Evolutionary conservation across 2,797 vertebrate species (phyloP).

Genomic region (Sphenopsis melanotis): DNA sequence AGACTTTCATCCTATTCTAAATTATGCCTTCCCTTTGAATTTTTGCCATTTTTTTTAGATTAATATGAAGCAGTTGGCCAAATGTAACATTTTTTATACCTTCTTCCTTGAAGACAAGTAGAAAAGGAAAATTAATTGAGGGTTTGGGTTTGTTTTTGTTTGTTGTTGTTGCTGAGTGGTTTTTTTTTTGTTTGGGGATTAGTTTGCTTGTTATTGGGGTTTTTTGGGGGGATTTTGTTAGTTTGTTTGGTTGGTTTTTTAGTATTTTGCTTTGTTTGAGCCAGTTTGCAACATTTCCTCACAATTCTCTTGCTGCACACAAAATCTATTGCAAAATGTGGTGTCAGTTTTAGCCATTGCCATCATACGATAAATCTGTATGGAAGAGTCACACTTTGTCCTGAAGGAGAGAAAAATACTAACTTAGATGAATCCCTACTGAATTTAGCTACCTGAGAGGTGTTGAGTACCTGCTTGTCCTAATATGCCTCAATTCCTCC

Average conservation of each 20-base stretch:
- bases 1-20: not conserved
- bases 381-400: not conserved
- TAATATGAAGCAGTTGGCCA: not conserved
- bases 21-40: not conserved
- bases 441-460: not conserved
- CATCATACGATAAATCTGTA: not conserved
- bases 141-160: fast-evolving
- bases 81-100: not conserved
- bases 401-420: not conserved
- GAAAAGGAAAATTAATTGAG: not conserved
- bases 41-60: not conserved
- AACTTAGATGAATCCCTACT: not conserved
- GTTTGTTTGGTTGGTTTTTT: not conserved
- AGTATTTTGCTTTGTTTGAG: not conserved
- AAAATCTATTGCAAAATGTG: not conserved
- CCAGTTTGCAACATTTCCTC: not conserved
- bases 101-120: not conserved
- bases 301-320: not conserved
- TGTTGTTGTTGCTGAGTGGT: not conserved
- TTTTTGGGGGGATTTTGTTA: not conserved
- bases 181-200: not conserved
- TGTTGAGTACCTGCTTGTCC: not conserved
- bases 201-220: not conserved
- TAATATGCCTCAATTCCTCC: not conserved
- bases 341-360: not conserved